These are phyloP conservation scores for honey bee (Apis mellifera) DNA, from an alignment of 1,140 invertebrate species.

Conservation along the genomic window DNA sequence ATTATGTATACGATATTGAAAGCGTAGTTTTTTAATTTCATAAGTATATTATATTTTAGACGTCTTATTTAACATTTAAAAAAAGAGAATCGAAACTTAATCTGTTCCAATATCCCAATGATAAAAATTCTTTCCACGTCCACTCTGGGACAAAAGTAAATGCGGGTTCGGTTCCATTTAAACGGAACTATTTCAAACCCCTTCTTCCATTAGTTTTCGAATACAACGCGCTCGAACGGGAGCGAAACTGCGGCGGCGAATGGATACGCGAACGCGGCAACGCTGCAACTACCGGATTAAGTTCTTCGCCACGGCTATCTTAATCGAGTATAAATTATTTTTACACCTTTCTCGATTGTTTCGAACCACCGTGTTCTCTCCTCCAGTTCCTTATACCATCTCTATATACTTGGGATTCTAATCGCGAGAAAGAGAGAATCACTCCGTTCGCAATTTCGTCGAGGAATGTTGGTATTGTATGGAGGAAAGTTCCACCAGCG, in stretches of 20 bases:
- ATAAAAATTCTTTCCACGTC: background rate
- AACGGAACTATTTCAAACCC: background rate
- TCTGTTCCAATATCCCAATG: background rate
- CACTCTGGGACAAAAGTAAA: background rate
- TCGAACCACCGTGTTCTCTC: too few relatives aligned
- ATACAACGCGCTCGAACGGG: background rate
- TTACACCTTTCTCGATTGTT: too few relatives aligned
- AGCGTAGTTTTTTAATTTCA: conserved; percentile 7
- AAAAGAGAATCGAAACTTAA: too few relatives aligned
- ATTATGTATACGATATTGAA: background rate
- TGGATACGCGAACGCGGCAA: conserved; percentile 1
- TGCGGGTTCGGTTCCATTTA: background rate
- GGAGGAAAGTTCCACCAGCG: too few relatives aligned
- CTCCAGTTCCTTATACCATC: too few relatives aligned
- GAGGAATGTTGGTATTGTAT: too few relatives aligned
- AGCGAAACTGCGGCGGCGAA: background rate
- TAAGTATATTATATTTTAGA: too few relatives aligned
- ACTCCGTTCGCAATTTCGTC: too few relatives aligned
- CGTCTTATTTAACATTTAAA: too few relatives aligned
- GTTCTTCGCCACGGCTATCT: too few relatives aligned
- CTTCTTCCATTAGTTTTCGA: background rate
- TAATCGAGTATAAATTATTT: conserved; percentile 5
- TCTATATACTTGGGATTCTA: background rate
- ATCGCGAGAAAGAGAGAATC: background rate
- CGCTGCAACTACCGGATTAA: background rate